A percentile compares a stretch with the other conserved stretches of the same genome.
phyloP scores from a whole-genome alignment of 1,140 invertebrate genomes.

The Dreissena polymorpha region DNA sequence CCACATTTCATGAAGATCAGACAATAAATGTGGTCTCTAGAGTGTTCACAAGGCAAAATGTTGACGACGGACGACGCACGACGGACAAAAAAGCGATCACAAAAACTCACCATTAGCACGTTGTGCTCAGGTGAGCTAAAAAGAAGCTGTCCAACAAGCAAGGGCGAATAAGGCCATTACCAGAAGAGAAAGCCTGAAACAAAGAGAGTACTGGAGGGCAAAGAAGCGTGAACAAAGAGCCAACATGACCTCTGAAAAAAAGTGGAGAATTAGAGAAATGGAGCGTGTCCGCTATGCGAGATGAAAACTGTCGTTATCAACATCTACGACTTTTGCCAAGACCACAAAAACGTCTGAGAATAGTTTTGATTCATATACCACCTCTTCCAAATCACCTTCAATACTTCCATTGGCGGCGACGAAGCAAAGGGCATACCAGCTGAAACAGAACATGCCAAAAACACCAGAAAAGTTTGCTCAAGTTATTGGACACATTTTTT shows the following conservation, averaged over 20 bases:
- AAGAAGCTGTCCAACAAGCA: too few relatives aligned
- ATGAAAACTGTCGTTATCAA: not conserved
- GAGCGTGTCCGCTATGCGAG: not conserved
- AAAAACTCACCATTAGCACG: too few relatives aligned
- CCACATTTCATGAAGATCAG: too few relatives aligned
- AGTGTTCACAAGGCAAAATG: too few relatives aligned
- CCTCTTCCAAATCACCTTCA: not conserved
- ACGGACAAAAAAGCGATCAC: too few relatives aligned
- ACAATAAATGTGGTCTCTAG: too few relatives aligned
- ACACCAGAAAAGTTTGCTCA: not conserved
- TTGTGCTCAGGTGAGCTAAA: too few relatives aligned
- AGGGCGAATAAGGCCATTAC: not conserved
- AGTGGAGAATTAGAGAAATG: not conserved
- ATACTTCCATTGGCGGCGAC: not conserved
- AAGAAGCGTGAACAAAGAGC: not conserved
- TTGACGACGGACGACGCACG: too few relatives aligned
- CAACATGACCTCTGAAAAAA: not conserved
- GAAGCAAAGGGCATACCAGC: not conserved
- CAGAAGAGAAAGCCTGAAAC: not conserved
- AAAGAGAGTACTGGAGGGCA: not conserved
- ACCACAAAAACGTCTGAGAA: not conserved
- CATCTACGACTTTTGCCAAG: not conserved
- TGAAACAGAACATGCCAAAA: slow-evolving; percentile 25
- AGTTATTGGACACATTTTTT: slow-evolving; percentile 1
- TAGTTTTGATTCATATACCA: too few relatives aligned